Evolutionary conservation across 2,113 vertebrate species (phyloP).

Genomic region (Myotis lucifugus): DNA sequence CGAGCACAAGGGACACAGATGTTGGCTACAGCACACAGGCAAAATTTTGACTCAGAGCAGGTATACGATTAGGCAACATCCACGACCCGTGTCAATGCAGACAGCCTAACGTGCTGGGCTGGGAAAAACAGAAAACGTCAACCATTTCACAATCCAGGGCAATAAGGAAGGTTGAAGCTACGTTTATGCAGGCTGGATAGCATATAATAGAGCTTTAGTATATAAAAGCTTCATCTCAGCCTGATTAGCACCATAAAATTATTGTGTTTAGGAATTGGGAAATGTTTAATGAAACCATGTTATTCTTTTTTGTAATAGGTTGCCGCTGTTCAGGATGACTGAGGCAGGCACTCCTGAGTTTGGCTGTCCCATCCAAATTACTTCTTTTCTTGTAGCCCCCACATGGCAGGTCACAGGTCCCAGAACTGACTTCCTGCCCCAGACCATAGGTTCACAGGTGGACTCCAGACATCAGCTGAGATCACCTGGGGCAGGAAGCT

Average conservation of each 20-base stretch:
- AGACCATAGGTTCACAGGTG: not conserved
- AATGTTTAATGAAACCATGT: not conserved
- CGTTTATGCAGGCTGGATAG: not conserved
- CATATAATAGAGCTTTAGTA: not conserved
- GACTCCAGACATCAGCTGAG: not conserved
- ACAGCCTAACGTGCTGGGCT: not conserved
- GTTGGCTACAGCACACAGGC: not conserved
- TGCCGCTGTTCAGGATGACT: not conserved
- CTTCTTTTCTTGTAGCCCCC: not conserved
- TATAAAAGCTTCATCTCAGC: not conserved
- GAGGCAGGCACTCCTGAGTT: not conserved
- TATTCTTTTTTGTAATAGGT: not conserved
- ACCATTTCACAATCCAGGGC: not conserved
- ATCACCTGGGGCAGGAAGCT: not conserved
- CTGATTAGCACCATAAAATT: not conserved
- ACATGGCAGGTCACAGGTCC: not conserved
- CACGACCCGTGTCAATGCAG: not conserved
- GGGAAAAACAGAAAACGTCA: not conserved
- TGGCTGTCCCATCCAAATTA: not conserved
- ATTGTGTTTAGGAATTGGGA: not conserved
- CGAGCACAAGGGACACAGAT: not conserved
- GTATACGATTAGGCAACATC: not conserved
- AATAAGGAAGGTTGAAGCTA: not conserved
- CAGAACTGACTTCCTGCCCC: not conserved
- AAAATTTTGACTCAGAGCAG: not conserved